Conservation (phyloP, 2,888 invertebrate species). For the Heteromyza rotundicornis region DNA sequence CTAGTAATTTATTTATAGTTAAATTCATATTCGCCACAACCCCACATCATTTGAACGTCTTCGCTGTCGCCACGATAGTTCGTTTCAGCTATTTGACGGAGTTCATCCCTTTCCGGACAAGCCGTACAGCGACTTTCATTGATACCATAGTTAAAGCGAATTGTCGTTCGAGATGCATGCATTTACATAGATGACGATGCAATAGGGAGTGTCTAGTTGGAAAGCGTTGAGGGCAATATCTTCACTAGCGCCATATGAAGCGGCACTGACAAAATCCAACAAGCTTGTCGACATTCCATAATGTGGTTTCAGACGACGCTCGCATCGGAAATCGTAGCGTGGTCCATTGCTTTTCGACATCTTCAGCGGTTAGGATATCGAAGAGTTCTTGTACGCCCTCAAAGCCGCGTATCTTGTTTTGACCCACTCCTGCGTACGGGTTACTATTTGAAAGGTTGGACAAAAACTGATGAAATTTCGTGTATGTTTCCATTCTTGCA, state of each 20-base stretch:
- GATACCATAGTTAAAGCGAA: constrained; percentile 86
- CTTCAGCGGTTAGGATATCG: constrained; percentile 77
- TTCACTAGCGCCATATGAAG: no score
- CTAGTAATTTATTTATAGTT: constrained; percentile 18
- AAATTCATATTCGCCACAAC: constrained; percentile 66
- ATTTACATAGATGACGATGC: constrained; percentile 57
- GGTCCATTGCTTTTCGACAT: constrained; percentile 53
- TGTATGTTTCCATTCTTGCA: no score
- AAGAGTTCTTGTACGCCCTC: constrained; percentile 85
- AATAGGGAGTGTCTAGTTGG: no score
- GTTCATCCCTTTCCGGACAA: constrained; percentile 65
- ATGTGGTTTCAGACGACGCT: no score
- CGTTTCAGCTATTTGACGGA: constrained; percentile 57
- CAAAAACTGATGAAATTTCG: no score
- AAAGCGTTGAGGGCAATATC: no score
- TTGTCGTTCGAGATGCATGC: constrained; percentile 64
- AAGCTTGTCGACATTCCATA: no score
- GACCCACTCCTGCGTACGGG: no score
- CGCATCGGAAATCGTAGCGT: constrained; percentile 51
- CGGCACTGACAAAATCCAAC: no score
- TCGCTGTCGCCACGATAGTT: constrained; percentile 28
- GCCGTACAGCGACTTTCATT: constrained; percentile 78
- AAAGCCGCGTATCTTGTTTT: no score
- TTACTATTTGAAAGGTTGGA: no score
- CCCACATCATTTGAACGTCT: constrained; percentile 64